Evolutionary conservation across 2,888 invertebrate species (phyloP), one percentile per base, ranked within the genome.

Genomic region (Perithous albicinctus): DNA sequence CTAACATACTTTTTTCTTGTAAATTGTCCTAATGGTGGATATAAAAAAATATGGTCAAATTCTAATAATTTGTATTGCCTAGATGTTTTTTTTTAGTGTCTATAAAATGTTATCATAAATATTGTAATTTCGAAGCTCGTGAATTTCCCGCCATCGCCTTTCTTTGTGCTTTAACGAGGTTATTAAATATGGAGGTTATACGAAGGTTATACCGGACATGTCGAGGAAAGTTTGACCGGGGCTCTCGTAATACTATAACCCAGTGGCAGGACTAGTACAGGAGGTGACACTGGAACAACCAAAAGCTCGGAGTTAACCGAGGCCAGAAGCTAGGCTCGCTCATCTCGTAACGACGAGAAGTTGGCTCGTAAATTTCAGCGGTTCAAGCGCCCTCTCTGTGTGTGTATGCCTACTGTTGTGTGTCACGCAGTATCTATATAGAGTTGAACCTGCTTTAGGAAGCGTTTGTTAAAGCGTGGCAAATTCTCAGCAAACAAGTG

Each of bases 301-400:
- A 66, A 70, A 48, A 63, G 54, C 69, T 69, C 69, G 61, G 15
- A 48, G 56, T 26, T 61, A 56, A 67, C 23, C 46, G 74, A 46
- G 69, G 69, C 20, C 64, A 48, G 63, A 70, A 75, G 46, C 75
- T 51, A 54, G 54, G 74, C 51, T 69, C 64, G 74, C 69, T 74
- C 74, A 69, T 79, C 70, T 70, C 64, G 54, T 75, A 69, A 75
- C 63, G 80, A 69, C 43, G 51, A 54, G 75, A 75, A 80, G 69
- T 80, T 80, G 61, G 46, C 70, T 75, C 75, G 75, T 80, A 75
- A 75, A 80, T 80, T 75, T 70, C 43, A 70, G 38, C 56, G 46
- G 64, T 64, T 59, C 61, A 38, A 64, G 32, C 15, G 32, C 32
- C 48, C 38, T 73, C 69, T 74, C n/a, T n/a, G n/a, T n/a, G 56